phyloP scores from a whole-genome alignment of 1,140 invertebrate species.

The Philotrypesis tridentata region DNA sequence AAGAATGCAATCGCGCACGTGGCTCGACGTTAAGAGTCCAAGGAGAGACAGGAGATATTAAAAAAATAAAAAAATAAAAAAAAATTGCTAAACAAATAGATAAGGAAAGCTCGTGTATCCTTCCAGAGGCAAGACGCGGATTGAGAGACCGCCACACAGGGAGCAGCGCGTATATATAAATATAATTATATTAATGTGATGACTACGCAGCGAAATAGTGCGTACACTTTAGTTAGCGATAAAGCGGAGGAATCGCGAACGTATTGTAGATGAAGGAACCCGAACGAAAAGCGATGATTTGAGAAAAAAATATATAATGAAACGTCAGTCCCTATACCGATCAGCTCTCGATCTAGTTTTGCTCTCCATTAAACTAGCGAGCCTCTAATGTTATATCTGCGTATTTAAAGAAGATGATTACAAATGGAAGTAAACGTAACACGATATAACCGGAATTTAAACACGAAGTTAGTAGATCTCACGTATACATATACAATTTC shows the following conservation, averaged over 20 bases:
- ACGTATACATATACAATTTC: neutral
- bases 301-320: neutral
- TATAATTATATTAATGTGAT: slow-evolving; percentile 48
- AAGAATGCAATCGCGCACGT: slow-evolving; percentile 53
- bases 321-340: slow-evolving; percentile 29
- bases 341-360: slow-evolving; percentile 49
- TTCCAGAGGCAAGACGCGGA: slow-evolving; percentile 49
- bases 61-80: slow-evolving; percentile 32
- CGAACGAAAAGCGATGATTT: neutral
- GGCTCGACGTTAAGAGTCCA: slow-evolving; percentile 52
- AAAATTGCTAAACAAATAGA: slow-evolving; percentile 16
- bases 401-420: slow-evolving; percentile 29
- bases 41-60: slow-evolving; percentile 38
- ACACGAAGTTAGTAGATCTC: slow-evolving; percentile 34
- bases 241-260: neutral
- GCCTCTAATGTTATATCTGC: slow-evolving; percentile 35
- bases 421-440: slow-evolving; percentile 16
- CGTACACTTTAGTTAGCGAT: slow-evolving; percentile 37
- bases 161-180: slow-evolving; percentile 44
- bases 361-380: slow-evolving; percentile 49
- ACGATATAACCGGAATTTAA: neutral
- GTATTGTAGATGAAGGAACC: neutral
- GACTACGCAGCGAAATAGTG: slow-evolving; percentile 49
- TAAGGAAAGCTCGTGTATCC: slow-evolving; percentile 55
- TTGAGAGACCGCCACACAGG: slow-evolving; percentile 45